Percentiles rank a stretch among this genome's conserved stretches.
Evolutionary conservation across 2,888 invertebrate species (phyloP).

Genomic region (Dicyrtomina minuta): DNA sequence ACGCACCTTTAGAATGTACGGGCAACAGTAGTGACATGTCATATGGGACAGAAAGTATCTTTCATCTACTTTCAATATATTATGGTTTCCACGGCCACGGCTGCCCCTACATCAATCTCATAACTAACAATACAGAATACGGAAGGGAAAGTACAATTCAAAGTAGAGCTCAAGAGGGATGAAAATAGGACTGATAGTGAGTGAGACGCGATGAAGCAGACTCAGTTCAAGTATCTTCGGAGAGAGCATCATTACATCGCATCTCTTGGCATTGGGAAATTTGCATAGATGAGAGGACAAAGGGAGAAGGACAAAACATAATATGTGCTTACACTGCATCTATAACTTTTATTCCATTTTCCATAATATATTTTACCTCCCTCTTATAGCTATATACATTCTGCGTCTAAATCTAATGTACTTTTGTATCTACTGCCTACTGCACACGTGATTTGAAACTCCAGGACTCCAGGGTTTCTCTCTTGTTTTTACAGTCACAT

Average conservation of each 20-base stretch:
- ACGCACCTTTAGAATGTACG: too few relatives aligned
- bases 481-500: background rate
- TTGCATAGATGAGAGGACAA: conserved; percentile 32
- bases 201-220: conserved; percentile 35
- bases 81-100: background rate
- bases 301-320: conserved; percentile 9
- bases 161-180: conserved; percentile 27
- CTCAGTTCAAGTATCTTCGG: conserved; percentile 23
- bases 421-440: too few relatives aligned
- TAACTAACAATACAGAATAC: conserved; percentile 4
- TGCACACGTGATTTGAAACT: conserved; percentile 28
- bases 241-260: conserved; percentile 28
- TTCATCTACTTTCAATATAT: too few relatives aligned
- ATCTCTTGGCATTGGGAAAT: conserved; percentile 24
- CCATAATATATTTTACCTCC: too few relatives aligned
- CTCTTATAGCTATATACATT: too few relatives aligned
- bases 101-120: background rate
- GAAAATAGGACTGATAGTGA: conserved; percentile 32
- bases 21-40: too few relatives aligned
- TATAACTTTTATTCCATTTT: too few relatives aligned
- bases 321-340: too few relatives aligned
- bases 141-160: too few relatives aligned
- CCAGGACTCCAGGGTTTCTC: conserved; percentile 32
- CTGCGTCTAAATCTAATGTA: too few relatives aligned
- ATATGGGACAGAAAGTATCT: too few relatives aligned